phyloP scores from a whole-genome alignment of 1,140 invertebrate genomes.

The Chironomus tepperi region DNA sequence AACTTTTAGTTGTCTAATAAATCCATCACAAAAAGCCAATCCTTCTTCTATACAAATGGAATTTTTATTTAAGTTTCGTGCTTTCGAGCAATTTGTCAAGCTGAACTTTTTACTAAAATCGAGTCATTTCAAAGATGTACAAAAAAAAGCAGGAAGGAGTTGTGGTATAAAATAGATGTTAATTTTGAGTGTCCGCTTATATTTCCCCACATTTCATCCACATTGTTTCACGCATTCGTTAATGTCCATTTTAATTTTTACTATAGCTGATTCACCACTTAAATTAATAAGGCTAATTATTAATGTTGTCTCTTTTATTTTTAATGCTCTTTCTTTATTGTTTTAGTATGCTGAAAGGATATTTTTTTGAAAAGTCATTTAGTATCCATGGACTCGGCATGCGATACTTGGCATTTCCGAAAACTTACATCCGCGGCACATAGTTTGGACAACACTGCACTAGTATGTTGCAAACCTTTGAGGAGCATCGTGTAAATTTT shows the following conservation, averaged over 20 bases:
- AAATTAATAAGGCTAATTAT: conserved; percentile 6
- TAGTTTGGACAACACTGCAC: too few relatives aligned
- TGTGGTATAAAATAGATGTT: conserved; percentile 15
- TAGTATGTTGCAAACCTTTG: too few relatives aligned
- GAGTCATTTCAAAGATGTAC: not conserved
- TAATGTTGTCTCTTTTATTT: conserved; percentile 6
- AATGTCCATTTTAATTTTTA: not conserved
- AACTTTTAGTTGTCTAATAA: not conserved
- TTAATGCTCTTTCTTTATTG: not conserved
- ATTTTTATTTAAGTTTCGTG: conserved; percentile 17
- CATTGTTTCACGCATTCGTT: not conserved
- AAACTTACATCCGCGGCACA: too few relatives aligned
- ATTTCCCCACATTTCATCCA: not conserved
- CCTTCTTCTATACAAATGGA: not conserved
- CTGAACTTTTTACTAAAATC: not conserved
- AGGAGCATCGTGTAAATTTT: too few relatives aligned
- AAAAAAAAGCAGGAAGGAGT: not conserved
- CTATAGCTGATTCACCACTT: conserved; percentile 4
- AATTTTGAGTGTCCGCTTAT: not conserved
- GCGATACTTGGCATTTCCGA: too few relatives aligned
- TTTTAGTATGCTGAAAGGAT: too few relatives aligned
- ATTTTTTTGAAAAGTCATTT: too few relatives aligned
- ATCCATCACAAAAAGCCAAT: not conserved
- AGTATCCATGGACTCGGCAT: too few relatives aligned
- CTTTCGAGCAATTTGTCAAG: not conserved